phyloP scores from a whole-genome alignment of 2,888 invertebrate species.

The Drosophila monieri region DNA sequence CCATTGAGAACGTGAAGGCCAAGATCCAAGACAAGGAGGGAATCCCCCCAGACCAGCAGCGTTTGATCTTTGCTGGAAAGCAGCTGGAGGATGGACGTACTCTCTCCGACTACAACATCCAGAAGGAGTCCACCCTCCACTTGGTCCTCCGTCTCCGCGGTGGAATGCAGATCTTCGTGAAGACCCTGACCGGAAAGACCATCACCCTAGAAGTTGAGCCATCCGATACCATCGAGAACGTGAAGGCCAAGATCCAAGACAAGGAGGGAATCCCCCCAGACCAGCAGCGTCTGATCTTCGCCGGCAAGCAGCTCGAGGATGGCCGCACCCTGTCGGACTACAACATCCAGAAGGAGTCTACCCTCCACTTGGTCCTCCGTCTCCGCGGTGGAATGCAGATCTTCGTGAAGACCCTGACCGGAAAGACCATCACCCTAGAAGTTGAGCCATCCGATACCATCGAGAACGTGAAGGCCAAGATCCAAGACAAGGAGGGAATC shows the following conservation, averaged over 20 bases:
- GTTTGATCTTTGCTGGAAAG: slow-evolving; percentile 61
- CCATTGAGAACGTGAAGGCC: slow-evolving; percentile 61
- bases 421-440: slow-evolving; percentile 46
- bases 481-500: slow-evolving; percentile 64
- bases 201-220: slow-evolving; percentile 58
- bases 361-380: slow-evolving; percentile 73
- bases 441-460: slow-evolving; percentile 63
- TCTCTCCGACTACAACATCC: slow-evolving; percentile 31
- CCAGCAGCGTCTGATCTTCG: slow-evolving; percentile 76
- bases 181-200: slow-evolving; percentile 73
- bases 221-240: slow-evolving; percentile 74
- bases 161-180: slow-evolving; percentile 85
- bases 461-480: slow-evolving; percentile 61
- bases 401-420: slow-evolving; percentile 40
- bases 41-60: slow-evolving; percentile 64
- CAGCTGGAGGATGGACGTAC: slow-evolving; percentile 41
- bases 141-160: slow-evolving; percentile 92
- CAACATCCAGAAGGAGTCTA: slow-evolving; percentile 77
- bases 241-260: slow-evolving; percentile 75
- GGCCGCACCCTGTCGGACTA: slow-evolving; percentile 76
- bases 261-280: slow-evolving; percentile 80
- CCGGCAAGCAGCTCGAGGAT: slow-evolving; percentile 76
- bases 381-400: slow-evolving; percentile 70
- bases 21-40: slow-evolving; percentile 64
- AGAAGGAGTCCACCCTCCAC: slow-evolving; percentile 51